phyloP scores from a whole-genome alignment of 2,888 invertebrate species.

The Ormyrus rosae region DNA sequence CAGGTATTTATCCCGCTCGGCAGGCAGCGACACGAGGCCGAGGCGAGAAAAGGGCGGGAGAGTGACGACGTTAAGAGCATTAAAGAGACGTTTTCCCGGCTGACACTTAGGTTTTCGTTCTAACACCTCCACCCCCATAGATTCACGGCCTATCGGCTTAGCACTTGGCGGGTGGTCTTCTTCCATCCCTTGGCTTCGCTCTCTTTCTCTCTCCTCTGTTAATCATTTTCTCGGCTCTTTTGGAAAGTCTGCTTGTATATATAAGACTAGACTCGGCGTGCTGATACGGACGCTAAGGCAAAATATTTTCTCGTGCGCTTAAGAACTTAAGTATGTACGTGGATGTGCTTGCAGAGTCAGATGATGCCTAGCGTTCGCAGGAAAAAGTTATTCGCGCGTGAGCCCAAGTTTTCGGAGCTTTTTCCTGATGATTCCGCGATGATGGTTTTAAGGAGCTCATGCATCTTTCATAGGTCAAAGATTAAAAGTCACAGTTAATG shows the following conservation, averaged over 20 bases:
- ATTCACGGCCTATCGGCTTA: constrained; percentile 74
- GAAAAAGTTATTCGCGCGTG: constrained; percentile 6
- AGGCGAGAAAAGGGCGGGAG: constrained; percentile 59
- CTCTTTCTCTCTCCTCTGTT: constrained; percentile 57
- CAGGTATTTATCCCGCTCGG: constrained; percentile 70
- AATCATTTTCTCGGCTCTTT: constrained; percentile 68
- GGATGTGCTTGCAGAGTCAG: constrained; percentile 48
- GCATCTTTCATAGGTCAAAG: constrained; percentile 31
- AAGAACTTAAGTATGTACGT: constrained; percentile 63
- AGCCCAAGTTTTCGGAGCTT: not conserved
- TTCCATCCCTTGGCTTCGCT: constrained; percentile 50
- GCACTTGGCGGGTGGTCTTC: constrained; percentile 70
- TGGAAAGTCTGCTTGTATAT: constrained; percentile 16
- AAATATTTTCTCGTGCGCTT: constrained; percentile 56
- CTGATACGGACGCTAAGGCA: not conserved
- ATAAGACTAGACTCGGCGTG: not conserved
- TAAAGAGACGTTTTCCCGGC: constrained; percentile 73
- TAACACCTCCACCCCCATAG: constrained; percentile 65
- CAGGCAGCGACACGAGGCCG: constrained; percentile 62
- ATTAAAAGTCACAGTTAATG: constrained; percentile 6
- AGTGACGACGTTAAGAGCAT: constrained; percentile 73
- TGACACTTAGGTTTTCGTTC: constrained; percentile 71
- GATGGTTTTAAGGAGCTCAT: constrained; percentile 26
- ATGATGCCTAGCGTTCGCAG: constrained; percentile 17
- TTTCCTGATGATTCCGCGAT: not conserved